Evolutionary conservation across 2,797 vertebrate species (phyloP).

Genomic region (Phalanger gymnotis): DNA sequence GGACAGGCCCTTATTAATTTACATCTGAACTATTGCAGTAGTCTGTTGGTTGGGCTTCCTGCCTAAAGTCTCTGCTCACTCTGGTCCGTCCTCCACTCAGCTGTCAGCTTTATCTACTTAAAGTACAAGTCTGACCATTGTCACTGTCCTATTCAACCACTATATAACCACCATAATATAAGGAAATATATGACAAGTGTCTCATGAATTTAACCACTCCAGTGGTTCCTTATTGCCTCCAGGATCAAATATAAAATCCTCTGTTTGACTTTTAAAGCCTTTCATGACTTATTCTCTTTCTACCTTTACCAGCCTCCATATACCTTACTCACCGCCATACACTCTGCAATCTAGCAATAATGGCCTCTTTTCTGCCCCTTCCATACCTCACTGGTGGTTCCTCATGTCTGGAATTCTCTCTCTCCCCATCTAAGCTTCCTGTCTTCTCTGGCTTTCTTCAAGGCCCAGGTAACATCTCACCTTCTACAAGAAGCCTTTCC

Average conservation of each 20-base stretch:
- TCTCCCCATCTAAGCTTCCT: neutral
- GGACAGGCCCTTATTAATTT: neutral
- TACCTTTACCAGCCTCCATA: neutral
- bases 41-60: neutral
- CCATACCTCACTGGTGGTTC: neutral
- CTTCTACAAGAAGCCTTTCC: neutral
- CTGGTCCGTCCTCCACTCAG: neutral
- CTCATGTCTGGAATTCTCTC: neutral
- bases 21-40: neutral
- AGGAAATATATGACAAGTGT: too few relatives aligned
- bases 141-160: neutral
- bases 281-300: neutral
- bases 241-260: neutral
- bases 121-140: neutral
- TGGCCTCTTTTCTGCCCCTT: neutral
- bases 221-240: neutral
- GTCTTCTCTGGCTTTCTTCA: neutral
- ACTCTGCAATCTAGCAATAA: neutral
- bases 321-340: neutral
- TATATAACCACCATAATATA: too few relatives aligned
- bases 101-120: neutral
- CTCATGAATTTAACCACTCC: neutral
- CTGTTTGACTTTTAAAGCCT: neutral
- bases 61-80: neutral
- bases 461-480: neutral